phyloP scores from a whole-genome alignment of 2,113 vertebrate genomes.

The Rattus rattus region DNA sequence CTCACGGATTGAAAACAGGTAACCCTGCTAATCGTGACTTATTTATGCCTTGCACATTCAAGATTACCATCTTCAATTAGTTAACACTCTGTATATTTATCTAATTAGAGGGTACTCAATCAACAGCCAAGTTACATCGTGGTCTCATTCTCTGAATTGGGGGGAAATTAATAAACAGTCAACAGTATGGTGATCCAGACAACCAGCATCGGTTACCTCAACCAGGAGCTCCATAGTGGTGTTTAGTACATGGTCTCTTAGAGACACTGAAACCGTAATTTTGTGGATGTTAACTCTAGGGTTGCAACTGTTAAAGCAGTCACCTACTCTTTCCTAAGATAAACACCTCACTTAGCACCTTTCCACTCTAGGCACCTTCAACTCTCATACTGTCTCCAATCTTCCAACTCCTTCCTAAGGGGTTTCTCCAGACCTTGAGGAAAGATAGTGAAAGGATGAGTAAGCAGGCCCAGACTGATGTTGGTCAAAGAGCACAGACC shows the following conservation, averaged over 20 bases:
- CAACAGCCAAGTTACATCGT: background rate
- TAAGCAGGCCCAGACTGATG: constrained; percentile 27
- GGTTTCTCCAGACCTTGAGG: background rate
- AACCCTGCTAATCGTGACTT: background rate
- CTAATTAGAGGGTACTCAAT: background rate
- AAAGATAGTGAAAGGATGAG: constrained; percentile 45
- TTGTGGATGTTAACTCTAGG: background rate
- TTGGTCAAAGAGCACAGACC: constrained; percentile 69
- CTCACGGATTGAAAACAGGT: background rate
- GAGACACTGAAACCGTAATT: background rate
- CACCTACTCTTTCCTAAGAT: background rate
- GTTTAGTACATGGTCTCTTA: background rate
- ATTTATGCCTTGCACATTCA: background rate
- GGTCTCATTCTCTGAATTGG: background rate
- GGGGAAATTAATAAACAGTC: background rate
- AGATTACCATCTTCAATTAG: background rate
- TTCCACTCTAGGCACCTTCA: background rate
- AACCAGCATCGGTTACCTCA: background rate
- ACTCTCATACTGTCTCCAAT: background rate
- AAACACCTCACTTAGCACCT: background rate
- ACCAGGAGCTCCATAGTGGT: background rate
- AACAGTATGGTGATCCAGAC: background rate
- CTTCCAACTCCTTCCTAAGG: background rate
- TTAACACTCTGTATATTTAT: background rate
- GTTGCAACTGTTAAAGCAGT: background rate